Evolutionary conservation across 2,888 invertebrate genomes (phyloP).

Genomic region (Baccha elongata): DNA sequence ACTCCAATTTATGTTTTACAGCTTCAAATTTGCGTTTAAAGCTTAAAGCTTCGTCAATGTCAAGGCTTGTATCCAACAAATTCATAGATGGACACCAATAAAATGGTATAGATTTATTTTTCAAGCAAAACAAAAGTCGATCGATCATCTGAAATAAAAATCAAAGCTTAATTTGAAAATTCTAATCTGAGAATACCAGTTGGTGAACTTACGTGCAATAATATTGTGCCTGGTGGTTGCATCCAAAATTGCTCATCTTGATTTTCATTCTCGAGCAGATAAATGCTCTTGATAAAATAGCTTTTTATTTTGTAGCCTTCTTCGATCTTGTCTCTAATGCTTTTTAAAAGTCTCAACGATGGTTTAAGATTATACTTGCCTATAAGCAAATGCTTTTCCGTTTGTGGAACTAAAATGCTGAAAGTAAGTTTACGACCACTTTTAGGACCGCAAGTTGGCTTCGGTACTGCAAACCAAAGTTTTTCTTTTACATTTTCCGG

Average conservation of each 20-base stretch:
- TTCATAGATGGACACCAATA: conserved; percentile 72
- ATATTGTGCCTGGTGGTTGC: conserved; percentile 41
- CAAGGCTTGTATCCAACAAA: conserved; percentile 39
- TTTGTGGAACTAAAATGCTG: conserved; percentile 73
- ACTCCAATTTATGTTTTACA: neutral
- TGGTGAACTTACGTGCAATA: conserved; percentile 74
- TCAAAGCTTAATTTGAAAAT: neutral
- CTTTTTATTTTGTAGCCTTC: conserved; percentile 72
- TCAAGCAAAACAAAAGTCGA: conserved; percentile 57
- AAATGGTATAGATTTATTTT: conserved; percentile 44
- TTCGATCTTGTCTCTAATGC: conserved; percentile 65
- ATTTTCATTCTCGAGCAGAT: conserved; percentile 70
- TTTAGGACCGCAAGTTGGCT: conserved; percentile 47
- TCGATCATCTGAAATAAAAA: conserved; percentile 71
- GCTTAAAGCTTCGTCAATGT: neutral
- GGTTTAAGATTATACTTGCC: conserved; percentile 74
- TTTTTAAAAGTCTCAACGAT: conserved; percentile 75
- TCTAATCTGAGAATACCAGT: no score
- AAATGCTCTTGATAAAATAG: conserved; percentile 75
- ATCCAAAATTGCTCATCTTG: conserved; percentile 64
- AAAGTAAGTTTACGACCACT: conserved; percentile 45
- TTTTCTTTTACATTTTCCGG: conserved; percentile 38
- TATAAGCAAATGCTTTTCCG: conserved; percentile 71
- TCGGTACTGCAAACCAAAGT: conserved; percentile 75
- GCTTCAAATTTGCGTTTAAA: neutral